Evolutionary conservation across 1,140 invertebrate species (phyloP).

Genomic region (Drosophila paulistorum): DNA sequence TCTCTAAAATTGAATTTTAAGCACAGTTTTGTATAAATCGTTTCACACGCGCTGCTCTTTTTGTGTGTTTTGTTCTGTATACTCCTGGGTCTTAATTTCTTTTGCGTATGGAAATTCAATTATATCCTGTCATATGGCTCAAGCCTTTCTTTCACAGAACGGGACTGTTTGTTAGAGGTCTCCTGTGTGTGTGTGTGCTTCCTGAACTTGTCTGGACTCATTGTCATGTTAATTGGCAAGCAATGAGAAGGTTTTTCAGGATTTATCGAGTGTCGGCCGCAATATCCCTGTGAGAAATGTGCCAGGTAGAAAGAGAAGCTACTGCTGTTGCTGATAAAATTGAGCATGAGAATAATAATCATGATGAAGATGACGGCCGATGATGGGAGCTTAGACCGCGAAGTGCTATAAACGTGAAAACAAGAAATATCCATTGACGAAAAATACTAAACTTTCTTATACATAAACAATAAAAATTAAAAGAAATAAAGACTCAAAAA

Average conservation of each 20-base stretch:
- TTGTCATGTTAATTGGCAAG: constrained; percentile 75
- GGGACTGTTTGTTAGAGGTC: constrained; percentile 47
- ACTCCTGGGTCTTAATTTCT: constrained; percentile 51
- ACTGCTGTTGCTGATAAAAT: neutral
- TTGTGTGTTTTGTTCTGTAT: too few species aligned
- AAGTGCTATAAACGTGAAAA: constrained; percentile 41
- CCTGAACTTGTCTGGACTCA: constrained; percentile 50
- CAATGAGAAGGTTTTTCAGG: constrained; percentile 18
- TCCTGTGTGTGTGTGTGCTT: constrained; percentile 26
- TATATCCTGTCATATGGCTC: constrained; percentile 63
- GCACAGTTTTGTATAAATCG: constrained; percentile 19
- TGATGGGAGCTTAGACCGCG: constrained; percentile 38
- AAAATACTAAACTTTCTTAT: neutral
- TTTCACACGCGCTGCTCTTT: constrained; percentile 76
- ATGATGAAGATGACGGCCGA: neutral
- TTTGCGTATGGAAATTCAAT: constrained; percentile 48
- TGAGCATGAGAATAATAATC: neutral
- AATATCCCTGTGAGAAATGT: constrained; percentile 1
- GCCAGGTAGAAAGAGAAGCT: constrained; percentile 13
- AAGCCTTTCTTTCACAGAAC: constrained; percentile 45
- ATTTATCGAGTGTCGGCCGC: constrained; percentile 13
- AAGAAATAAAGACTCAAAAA: too few species aligned
- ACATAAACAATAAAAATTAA: constrained; percentile 26
- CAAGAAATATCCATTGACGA: constrained; percentile 8
- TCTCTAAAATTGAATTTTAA: constrained; percentile 68